These are phyloP conservation scores for Chloroclystis v-ata DNA, from an alignment of 2,888 invertebrate genomes.

Conservation along the genomic window DNA sequence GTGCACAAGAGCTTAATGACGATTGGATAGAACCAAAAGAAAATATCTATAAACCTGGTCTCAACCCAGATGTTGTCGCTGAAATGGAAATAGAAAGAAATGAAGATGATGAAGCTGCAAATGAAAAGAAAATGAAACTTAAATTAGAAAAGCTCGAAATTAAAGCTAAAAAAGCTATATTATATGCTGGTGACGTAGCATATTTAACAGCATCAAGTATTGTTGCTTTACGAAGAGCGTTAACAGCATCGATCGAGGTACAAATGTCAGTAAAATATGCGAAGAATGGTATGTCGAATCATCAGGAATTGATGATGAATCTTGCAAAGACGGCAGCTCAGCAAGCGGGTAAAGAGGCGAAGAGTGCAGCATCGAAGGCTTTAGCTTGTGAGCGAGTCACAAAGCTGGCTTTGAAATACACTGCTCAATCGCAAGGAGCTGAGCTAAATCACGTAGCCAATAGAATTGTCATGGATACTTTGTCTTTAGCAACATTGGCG, in stretches of 20 bases:
- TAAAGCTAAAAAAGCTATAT: constrained; percentile 69
- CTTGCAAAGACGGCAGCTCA: constrained; percentile 71
- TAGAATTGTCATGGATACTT: constrained; percentile 67
- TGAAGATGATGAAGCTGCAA: constrained; percentile 51
- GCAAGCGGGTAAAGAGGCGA: constrained; percentile 72
- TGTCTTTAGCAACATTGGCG: constrained; percentile 63
- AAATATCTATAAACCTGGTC: constrained; percentile 43
- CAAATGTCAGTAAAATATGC: constrained; percentile 69
- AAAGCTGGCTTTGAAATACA: constrained; percentile 66
- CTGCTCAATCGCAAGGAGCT: constrained; percentile 66
- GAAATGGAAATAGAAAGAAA: constrained; percentile 66
- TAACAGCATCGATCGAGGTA: constrained; percentile 71
- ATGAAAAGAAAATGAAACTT: constrained; percentile 57
- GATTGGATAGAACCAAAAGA: constrained; percentile 61
- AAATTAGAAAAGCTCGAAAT: constrained; percentile 62
- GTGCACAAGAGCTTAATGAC: constrained; percentile 51
- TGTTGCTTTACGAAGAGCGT: constrained; percentile 65
- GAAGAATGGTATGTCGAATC: constrained; percentile 68
- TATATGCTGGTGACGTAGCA: constrained; percentile 72
- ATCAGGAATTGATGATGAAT: constrained; percentile 73
- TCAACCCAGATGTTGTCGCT: constrained; percentile 58
- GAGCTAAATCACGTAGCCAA: constrained; percentile 68
- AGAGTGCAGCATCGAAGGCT: constrained; percentile 65
- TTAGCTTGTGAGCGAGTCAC: constrained; percentile 64
- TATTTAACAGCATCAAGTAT: constrained; percentile 70